Conservation (phyloP, 2,888 invertebrate genomes). For the Drosophila siamana region DNA sequence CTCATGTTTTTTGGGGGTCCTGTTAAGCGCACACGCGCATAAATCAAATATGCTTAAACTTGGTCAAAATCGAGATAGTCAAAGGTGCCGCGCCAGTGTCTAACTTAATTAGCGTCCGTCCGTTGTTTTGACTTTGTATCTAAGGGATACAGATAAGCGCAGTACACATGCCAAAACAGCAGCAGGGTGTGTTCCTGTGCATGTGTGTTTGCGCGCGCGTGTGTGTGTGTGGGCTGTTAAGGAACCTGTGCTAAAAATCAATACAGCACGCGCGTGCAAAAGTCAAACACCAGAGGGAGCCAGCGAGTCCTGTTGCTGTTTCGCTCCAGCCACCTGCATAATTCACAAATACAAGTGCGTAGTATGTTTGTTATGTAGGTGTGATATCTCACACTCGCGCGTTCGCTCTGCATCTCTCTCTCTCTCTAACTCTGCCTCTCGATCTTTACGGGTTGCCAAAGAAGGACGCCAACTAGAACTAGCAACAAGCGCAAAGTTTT, state of each 20-base stretch:
- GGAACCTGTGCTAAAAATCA: conserved; percentile 61
- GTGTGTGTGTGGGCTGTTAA: conserved; percentile 21
- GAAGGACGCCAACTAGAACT: conserved; percentile 26
- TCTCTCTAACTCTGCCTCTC: neutral
- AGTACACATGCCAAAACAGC: conserved; percentile 42
- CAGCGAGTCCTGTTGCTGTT: conserved; percentile 28
- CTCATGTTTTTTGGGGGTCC: neutral
- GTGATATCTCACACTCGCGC: conserved; percentile 3
- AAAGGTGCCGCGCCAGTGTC: neutral
- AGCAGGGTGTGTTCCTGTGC: conserved; percentile 49
- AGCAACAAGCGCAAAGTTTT: conserved; percentile 2
- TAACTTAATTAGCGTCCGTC: conserved; percentile 21
- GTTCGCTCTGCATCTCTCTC: neutral
- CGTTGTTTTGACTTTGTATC: conserved; percentile 36
- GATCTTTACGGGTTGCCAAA: conserved; percentile 2
- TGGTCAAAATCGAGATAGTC: neutral
- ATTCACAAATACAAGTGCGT: conserved; percentile 2
- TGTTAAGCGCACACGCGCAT: neutral
- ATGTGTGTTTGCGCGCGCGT: conserved; percentile 14
- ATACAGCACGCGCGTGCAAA: conserved; percentile 51
- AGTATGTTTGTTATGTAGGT: conserved; percentile 6
- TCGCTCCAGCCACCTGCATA: neutral
- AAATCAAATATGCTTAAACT: neutral
- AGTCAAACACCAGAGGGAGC: conserved; percentile 49
- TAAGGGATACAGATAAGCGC: conserved; percentile 41